Evolutionary conservation across 2,888 invertebrate species (phyloP), one percentile per base, ranked within the genome.

Genomic region (Oithona nana): DNA sequence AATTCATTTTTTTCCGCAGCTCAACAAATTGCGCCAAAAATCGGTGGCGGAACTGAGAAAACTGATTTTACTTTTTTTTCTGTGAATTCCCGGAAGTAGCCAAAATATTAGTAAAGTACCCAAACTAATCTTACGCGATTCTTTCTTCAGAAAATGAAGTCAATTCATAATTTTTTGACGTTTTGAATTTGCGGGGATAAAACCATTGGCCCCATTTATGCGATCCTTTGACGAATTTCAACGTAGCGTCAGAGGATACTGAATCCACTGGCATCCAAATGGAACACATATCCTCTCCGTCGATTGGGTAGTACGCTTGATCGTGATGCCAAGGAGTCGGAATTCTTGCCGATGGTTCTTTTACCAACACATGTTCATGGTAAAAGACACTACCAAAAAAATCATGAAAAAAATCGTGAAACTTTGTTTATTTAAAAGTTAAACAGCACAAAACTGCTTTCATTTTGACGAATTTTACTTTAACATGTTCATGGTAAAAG

Each of bases 261-360:
- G 68, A 64, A 64, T 71, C 71, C 1, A 71, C 66, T 6, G 71
- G 71, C 69, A 71, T 69, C 71, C 71, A 71, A 20, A 71, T 68
- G 1, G 70, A 70, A 56, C 69, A 70, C 3, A 67, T 68, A 26
- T 65, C 52, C 11, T 20, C 58, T 1, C 71, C 71, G 64, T 71
- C 67, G 20, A 71, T 68, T 1, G 70, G 70, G 61, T 71, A 71
- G 63, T 71, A 71, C 8, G 70, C 56, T 22, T 61, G 39, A 16
- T 39, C 39, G 16, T 39, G 39, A 39, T 39, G 39, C 39, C 39
- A 39, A 11, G 39, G 39, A 16, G 39, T 39, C 16, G 39, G 39
- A 39, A 39, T 16, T 39, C 39, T 6, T 11, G 39, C 39, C 8
- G 39, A 39, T 1, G 70, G 68, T 28, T 70, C 70, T 57, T 71